phyloP scores from a whole-genome alignment of 2,113 vertebrate species.

The Laterallus jamaicensis region DNA sequence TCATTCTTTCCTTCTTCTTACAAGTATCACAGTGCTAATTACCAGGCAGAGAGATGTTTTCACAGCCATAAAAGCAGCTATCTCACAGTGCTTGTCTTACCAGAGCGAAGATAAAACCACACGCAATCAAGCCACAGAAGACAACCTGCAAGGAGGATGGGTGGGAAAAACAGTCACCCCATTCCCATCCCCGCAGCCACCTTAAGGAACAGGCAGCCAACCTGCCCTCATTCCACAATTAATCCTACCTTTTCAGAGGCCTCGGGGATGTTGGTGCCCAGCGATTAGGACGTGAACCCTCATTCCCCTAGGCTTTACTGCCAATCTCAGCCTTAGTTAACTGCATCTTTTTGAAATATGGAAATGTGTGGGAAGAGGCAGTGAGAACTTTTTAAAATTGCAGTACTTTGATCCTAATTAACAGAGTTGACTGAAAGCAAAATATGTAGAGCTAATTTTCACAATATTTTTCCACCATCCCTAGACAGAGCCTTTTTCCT shows the following conservation, averaged over 20 bases:
- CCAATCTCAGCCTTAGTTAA: constrained; percentile 31
- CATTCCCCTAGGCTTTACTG: not conserved
- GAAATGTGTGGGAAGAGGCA: constrained; percentile 51
- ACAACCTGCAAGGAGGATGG: not conserved
- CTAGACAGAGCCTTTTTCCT: constrained; percentile 57
- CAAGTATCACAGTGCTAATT: not conserved
- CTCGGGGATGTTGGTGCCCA: not conserved
- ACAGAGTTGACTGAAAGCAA: constrained; percentile 61
- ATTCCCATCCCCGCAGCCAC: not conserved
- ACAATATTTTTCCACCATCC: constrained; percentile 62
- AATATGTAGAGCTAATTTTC: constrained; percentile 65
- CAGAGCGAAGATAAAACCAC: not conserved
- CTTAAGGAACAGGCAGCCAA: not conserved
- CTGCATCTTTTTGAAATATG: constrained; percentile 26
- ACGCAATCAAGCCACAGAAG: not conserved
- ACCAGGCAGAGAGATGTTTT: not conserved
- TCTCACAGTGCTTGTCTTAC: not conserved
- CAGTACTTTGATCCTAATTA: constrained; percentile 69
- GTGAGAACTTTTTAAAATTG: constrained; percentile 53
- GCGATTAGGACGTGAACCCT: not conserved
- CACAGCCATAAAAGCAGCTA: not conserved
- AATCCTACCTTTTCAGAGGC: not conserved
- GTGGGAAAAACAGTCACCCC: not conserved
- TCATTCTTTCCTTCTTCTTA: fast-evolving
- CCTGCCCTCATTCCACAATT: not conserved